phyloP scores from a whole-genome alignment of 2,113 vertebrate genomes.

The Nycticryphes semicollaris region DNA sequence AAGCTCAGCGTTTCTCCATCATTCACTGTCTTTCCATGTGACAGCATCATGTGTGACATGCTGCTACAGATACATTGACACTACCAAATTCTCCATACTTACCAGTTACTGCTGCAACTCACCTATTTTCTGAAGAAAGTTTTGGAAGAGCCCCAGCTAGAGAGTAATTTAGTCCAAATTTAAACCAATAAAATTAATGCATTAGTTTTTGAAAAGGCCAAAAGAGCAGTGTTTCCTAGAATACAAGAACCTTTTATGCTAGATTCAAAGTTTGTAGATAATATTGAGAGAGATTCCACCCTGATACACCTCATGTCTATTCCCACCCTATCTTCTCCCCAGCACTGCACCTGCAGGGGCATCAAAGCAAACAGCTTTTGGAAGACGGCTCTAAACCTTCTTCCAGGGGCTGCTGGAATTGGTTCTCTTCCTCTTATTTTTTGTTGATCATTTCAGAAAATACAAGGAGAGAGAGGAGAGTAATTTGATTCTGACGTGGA shows the following conservation, averaged over 20 bases:
- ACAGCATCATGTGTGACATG: neutral
- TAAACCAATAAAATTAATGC: neutral
- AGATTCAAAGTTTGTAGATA: neutral
- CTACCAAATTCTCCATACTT: neutral
- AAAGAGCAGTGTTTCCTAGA: neutral
- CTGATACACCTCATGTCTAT: neutral
- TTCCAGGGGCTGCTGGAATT: neutral
- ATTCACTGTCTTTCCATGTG: neutral
- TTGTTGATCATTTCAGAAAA: no score
- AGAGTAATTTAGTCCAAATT: neutral
- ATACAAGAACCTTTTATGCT: neutral
- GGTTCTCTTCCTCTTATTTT: neutral
- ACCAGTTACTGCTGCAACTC: neutral
- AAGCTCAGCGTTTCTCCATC: neutral
- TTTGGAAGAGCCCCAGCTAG: neutral
- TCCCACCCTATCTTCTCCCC: neutral
- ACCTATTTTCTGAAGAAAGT: neutral
- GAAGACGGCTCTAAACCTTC: neutral
- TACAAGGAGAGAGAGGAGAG: neutral
- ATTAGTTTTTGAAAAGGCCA: neutral
- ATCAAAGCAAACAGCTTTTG: neutral
- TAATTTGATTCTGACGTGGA: neutral
- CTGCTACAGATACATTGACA: neutral
- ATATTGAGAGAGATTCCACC: neutral
- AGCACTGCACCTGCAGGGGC: neutral